Conservation (phyloP, 2,888 invertebrate species). For the Nomada flava region DNA sequence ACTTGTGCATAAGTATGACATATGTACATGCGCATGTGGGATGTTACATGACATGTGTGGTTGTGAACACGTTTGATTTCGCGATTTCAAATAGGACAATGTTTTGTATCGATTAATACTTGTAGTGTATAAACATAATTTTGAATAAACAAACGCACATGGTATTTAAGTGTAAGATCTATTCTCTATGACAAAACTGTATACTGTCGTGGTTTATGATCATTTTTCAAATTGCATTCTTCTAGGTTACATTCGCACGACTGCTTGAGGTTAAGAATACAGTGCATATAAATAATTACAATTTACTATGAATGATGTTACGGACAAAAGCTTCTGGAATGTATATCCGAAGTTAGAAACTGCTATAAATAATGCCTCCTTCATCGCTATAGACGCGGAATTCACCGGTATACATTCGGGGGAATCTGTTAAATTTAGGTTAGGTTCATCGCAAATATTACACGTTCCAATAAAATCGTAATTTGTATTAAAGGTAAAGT, state of each 20-base stretch:
- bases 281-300: background rate
- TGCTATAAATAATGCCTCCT: slow-evolving; percentile 86
- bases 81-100: background rate
- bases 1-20: no score
- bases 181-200: background rate
- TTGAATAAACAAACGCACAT: background rate
- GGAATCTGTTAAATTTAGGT: slow-evolving; percentile 86
- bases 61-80: background rate
- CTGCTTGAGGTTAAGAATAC: background rate
- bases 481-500: background rate
- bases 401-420: slow-evolving; percentile 87
- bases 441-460: slow-evolving; percentile 55
- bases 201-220: background rate
- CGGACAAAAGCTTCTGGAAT: slow-evolving; percentile 87
- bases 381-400: slow-evolving; percentile 90
- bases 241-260: background rate
- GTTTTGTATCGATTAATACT: no score
- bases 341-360: slow-evolving; percentile 86
- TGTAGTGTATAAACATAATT: background rate
- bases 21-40: no score
- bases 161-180: background rate
- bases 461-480: background rate
- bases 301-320: slow-evolving; percentile 87
- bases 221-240: background rate
- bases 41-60: no score